Evolutionary conservation across 2,797 vertebrate species (phyloP), one percentile per base, ranked within the genome.

Genomic region (Diplodus sargus): DNA sequence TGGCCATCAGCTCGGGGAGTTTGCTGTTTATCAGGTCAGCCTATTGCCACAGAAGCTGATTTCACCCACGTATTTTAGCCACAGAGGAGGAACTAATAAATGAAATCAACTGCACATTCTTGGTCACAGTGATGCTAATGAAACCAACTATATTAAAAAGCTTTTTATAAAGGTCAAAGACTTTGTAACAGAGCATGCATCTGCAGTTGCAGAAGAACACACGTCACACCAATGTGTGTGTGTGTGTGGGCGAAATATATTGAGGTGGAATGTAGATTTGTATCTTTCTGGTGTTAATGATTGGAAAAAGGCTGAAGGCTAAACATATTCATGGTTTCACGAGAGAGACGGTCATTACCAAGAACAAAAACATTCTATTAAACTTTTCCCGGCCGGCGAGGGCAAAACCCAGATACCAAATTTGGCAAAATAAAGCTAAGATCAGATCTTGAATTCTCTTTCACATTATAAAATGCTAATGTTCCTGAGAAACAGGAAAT

Each of bases 31-130:
- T 70, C 15, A 16, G 61, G 42, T 14, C 42, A 62, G 48, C 43
- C 53, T 3, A 2, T 49, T n/a, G 18, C n/a, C 14, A 45, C 70
- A 25, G 43, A 34, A 4, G 30, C 54, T 13, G 28, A 28, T 45
- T 51, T 70, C 54, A 52, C 48, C 1, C 75, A 49, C 45, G 51
- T 16, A 20, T 47, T 72, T 52, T 2, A 22, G 34, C 17, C 69
- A 30, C 53, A 65, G 6, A 64, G 3, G 34, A 64, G 43, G 58
- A 84, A 56, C 62, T 63, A 22, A 68, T 71, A 18, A 62, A 42
- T 23, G 5, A 48, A 84, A 68, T 45, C 47, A 79, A 68, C 23
- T 51, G 61, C 70, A 85, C 48, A 23, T 58, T 83, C 48, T 45
- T 52, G 53, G 49, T 60, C 61, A 20, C 5, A 25, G 1, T 5